Base-by-base conservation (phyloP, 2,888 invertebrate species). In the Exocentrus adspersus region DNA sequence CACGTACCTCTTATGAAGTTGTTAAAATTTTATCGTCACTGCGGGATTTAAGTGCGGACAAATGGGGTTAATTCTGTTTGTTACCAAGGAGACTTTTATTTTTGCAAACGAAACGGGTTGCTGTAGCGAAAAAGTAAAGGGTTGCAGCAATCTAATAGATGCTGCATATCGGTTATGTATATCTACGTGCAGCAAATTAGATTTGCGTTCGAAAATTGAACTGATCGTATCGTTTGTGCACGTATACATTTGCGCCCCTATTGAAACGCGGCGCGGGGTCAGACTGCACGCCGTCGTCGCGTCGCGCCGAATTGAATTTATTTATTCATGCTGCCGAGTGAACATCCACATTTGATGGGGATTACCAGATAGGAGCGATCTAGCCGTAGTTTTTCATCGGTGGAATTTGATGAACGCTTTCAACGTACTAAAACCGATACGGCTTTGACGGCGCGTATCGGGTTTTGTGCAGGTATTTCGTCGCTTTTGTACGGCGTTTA, bases 271-370 rank as follows among this genome's bases (percentile, higher is more conserved):
- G 32, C 17, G 19, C 56, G 20, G 60, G 65, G 57, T 56, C 64
- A 48, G 60, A 65, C 60, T 59, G 37, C 68, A 59, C 62, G 51
- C 50, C 45, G 56, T 48, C n/a, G n/a, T n/a, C n/a, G n/a, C n/a
- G n/a, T n/a, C 48, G 28, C 16, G 28, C 14, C 28, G 65, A 68
- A 68, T 68, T 66, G 68, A 68, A 68, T 68, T 68, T 68, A 68
- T 66, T 68, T 68, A 68, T 68, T 68, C 68, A 68, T 68, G 57
- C 50, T 58, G 51, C 46, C 64, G 66, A 69, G 63, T 68, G 37
- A 51, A 51, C 51, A 51, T 51, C 19, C 51, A 32, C 51, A 51
- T 51, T 51, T 32, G 51, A 51, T 51, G 12, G 30, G 51, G 30
- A 51, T 51, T 51, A 51, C 32, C 19, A 51, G 51, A 51, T 32